A percentile compares a stretch with the other conserved stretches of the same genome.
Evolutionary conservation across 1,140 invertebrate species (phyloP).

Genomic region (Drosophila ohnishii): DNA sequence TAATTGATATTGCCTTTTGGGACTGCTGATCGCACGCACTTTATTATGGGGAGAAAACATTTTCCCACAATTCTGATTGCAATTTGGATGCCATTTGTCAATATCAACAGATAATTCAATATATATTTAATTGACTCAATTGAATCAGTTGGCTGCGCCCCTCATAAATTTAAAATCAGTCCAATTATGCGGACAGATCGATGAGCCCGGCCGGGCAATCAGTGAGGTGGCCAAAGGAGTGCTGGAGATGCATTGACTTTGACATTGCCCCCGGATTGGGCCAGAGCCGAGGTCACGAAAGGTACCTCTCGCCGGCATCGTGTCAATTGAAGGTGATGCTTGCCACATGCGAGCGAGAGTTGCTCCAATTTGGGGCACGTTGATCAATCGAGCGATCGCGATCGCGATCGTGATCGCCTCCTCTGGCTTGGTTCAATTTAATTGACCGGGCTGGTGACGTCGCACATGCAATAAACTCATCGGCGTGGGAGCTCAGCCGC

Average conservation of each 20-base stretch:
- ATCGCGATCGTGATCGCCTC: conserved; percentile 18
- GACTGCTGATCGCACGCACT: conserved; percentile 47
- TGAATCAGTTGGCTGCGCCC: conserved; percentile 58
- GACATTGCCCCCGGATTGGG: conserved; percentile 58
- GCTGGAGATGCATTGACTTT: conserved; percentile 39
- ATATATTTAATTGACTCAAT: conserved; percentile 72
- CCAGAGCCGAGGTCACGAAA: neutral
- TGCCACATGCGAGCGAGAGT: conserved; percentile 43
- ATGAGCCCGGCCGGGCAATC: conserved; percentile 4
- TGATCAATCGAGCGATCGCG: conserved; percentile 55
- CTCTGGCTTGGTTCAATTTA: conserved; percentile 66
- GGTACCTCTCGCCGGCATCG: conserved; percentile 1
- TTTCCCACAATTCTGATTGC: conserved; percentile 68
- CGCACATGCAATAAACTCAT: conserved; percentile 52
- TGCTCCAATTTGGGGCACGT: conserved; percentile 34
- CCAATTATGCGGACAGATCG: conserved; percentile 63
- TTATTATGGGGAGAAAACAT: conserved; percentile 24
- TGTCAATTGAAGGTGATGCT: conserved; percentile 58
- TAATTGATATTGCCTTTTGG: conserved; percentile 43
- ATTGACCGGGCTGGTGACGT: conserved; percentile 68
- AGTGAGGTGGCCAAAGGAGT: neutral
- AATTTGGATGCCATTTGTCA: conserved; percentile 70
- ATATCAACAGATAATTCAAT: conserved; percentile 78
- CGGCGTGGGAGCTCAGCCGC: conserved; percentile 49
- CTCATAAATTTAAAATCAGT: conserved; percentile 69